Percentiles rank a stretch among this genome's conserved stretches.
These are phyloP conservation scores for Drosophila sucinea DNA, from an alignment of 1,140 invertebrate species.

Conservation along the genomic window DNA sequence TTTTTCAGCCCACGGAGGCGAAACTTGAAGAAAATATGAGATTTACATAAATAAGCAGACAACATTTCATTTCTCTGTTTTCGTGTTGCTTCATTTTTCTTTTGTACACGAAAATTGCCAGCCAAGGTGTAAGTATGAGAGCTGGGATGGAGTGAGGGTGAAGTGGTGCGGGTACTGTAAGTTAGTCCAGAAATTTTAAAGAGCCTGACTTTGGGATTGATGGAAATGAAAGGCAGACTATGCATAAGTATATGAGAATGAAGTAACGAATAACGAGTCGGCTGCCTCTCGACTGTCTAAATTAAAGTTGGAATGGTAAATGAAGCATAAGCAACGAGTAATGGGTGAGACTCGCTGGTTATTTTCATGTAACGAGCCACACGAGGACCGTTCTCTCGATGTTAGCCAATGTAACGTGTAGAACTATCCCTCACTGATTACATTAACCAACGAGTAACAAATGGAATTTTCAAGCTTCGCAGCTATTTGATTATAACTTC, in stretches of 20 bases:
- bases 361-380: too few species aligned
- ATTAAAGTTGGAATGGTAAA: too few species aligned
- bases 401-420: too few species aligned
- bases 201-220: background rate
- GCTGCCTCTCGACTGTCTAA: too few species aligned
- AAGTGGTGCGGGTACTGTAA: too few species aligned
- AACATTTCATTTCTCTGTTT: constrained; percentile 1
- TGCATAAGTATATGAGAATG: background rate
- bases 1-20: constrained; percentile 16
- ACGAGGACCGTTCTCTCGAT: too few species aligned
- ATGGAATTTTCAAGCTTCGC: background rate
- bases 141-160: too few species aligned
- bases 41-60: constrained; percentile 67
- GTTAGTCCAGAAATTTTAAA: constrained; percentile 1
- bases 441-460: background rate
- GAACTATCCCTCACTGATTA: too few species aligned
- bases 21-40: constrained; percentile 64
- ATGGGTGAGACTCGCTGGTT: too few species aligned
- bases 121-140: background rate
- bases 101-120: background rate
- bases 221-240: background rate
- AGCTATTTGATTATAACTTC: background rate
- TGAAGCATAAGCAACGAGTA: too few species aligned
- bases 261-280: background rate
- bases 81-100: background rate